Conservation (phyloP, 2,797 vertebrate genomes). For the Molossus molossus region DNA sequence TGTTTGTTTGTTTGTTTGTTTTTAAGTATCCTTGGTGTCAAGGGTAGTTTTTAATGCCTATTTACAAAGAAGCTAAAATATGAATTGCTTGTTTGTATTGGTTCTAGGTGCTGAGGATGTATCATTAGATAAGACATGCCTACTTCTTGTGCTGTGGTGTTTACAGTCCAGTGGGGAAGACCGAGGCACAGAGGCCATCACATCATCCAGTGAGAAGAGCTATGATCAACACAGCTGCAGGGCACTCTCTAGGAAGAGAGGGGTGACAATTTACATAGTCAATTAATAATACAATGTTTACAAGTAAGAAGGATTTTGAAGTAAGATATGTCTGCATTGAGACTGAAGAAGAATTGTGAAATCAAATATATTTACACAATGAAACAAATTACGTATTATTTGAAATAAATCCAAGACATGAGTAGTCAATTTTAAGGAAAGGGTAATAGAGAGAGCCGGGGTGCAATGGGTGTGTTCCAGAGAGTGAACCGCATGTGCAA, state of each 20-base stretch:
- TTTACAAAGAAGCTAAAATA: conserved; percentile 33
- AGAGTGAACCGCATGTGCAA: not conserved
- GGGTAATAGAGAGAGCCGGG: not conserved
- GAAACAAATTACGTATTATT: not conserved
- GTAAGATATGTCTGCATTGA: not conserved
- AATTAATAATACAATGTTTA: conserved; percentile 7
- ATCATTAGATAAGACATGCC: not conserved
- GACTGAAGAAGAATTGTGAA: conserved; percentile 10
- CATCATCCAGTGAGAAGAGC: not conserved
- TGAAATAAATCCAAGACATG: conserved; percentile 49
- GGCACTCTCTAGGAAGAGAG: not conserved
- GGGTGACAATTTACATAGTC: not conserved
- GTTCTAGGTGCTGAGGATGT: not conserved
- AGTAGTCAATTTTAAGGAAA: not conserved
- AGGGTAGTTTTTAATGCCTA: not conserved
- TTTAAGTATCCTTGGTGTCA: not conserved
- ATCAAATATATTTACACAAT: conserved; percentile 25
- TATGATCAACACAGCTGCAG: not conserved
- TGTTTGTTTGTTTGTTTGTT: not conserved
- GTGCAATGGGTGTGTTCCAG: not conserved
- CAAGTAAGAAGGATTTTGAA: not conserved
- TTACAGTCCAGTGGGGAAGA: not conserved
- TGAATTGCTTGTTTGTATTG: not conserved
- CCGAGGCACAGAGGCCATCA: not conserved
- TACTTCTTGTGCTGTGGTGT: not conserved